These are phyloP conservation scores for Galerucella nymphaeae DNA, from an alignment of 2,888 invertebrate genomes.

Conservation along the genomic window DNA sequence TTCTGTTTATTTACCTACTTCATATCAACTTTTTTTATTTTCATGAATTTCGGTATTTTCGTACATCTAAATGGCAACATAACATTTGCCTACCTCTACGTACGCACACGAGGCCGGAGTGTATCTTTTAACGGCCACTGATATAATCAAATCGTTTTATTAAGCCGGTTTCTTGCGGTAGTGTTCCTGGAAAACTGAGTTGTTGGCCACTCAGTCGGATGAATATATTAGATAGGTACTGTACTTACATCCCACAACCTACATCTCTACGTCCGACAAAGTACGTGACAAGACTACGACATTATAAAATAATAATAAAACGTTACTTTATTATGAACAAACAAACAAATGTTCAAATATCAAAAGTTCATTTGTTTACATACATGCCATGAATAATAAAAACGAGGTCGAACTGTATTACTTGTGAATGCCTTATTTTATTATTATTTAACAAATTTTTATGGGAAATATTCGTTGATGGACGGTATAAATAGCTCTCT, in stretches of 20 bases:
- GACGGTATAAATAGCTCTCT: no score
- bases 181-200: slow-evolving; percentile 41
- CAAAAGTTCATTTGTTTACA: no score
- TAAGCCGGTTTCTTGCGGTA: slow-evolving; percentile 43
- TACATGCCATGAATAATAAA: no score
- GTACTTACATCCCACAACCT: slow-evolving; percentile 11
- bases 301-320: slow-evolving; percentile 9
- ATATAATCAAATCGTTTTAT: slow-evolving; percentile 47
- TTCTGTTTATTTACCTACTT: neutral
- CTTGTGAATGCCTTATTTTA: no score
- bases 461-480: no score
- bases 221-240: slow-evolving; percentile 34
- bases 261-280: slow-evolving; percentile 5
- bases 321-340: neutral
- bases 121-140: slow-evolving; percentile 37
- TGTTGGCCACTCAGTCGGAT: slow-evolving; percentile 35
- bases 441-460: no score
- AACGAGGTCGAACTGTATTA: no score
- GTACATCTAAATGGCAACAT: slow-evolving; percentile 6
- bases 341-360: neutral
- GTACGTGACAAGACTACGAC: slow-evolving; percentile 12
- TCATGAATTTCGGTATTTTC: neutral
- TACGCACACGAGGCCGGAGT: slow-evolving; percentile 24
- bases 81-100: slow-evolving; percentile 12
- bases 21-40: neutral